Evolutionary conservation across 2,888 invertebrate genomes (phyloP), one percentile per base, ranked within the genome.

Genomic region (Phlogophora meticulosa): DNA sequence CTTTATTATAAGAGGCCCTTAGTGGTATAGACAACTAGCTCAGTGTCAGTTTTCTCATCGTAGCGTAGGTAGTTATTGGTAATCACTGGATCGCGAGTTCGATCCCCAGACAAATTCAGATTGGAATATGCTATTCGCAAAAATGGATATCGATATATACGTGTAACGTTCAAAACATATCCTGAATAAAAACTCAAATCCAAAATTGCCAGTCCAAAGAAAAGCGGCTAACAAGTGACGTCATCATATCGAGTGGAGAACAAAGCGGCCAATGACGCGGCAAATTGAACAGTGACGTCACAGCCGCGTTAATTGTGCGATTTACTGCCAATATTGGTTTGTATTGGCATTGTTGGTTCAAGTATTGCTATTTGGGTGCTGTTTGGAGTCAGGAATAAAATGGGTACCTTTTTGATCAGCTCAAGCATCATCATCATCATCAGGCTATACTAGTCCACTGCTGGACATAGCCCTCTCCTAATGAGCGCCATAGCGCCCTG

Each of bases 261-360:
- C 67, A 66, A 60, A 67, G 64, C 38, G 36, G 42, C 53, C 80
- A 80, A 76, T 82, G 80, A 72, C 60, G 82, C 64, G 80, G 66
- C 64, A 82, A 82, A 82, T 82, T 76, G 68, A 52, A 72, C 60
- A 66, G 60, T 58, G 77, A 80, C 69, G 81, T 74, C 76, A 72
- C 48, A 75, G 46, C 49, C 49, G 43, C 57, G 59, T 60, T 82
- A 81, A 82, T 82, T 79, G 67, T 62, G 59, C 66, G 49, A 67
- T 68, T 61, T 79, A 79, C 75, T 79, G 58, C 11, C 52, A 22
- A 11, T 43, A 36, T 64, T 53, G 46, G 36, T 28, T 45, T 52
- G 57, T 75, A 57, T 68, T 42, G 68, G 56, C 38, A 34, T 49
- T 68, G 34, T 38, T 40, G 13, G 34, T 13, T 20, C 48, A 32